Conservation (phyloP, 2,888 invertebrate genomes). For the Amaurobius ferox region DNA sequence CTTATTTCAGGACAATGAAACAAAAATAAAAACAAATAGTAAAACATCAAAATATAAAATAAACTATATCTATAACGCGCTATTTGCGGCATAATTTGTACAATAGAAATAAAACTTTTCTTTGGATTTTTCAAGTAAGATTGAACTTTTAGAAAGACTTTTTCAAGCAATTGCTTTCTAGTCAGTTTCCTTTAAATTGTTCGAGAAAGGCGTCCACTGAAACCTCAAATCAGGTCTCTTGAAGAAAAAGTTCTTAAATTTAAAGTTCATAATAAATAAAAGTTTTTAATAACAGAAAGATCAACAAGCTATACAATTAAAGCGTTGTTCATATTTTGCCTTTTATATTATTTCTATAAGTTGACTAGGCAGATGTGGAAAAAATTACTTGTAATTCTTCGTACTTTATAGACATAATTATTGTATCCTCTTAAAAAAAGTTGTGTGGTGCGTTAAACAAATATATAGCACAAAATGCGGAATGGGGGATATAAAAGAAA, state of each 20-base stretch:
- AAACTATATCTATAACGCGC: constrained; percentile 56
- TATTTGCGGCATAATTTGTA: constrained; percentile 48
- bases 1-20: not conserved
- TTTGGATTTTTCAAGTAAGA: constrained; percentile 48
- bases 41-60: constrained; percentile 52
- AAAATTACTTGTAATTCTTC: not conserved
- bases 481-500: not conserved
- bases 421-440: not conserved
- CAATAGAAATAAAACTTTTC: constrained; percentile 60
- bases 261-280: not conserved
- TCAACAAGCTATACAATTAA: constrained; percentile 1
- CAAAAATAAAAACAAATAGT: not conserved
- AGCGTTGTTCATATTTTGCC: not conserved
- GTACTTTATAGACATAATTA: not conserved
- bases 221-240: too few species aligned
- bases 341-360: constrained; percentile 1
- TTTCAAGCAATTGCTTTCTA: not conserved
- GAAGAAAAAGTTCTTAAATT: not conserved
- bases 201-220: too few species aligned
- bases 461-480: not conserved
- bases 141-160: constrained; percentile 32
- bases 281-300: not conserved
- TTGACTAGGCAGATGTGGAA: constrained; percentile 1
- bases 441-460: not conserved
- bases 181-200: not conserved